These are phyloP conservation scores for Mystacornis crossleyi DNA, from an alignment of 2,113 vertebrate species.

Conservation along the genomic window DNA sequence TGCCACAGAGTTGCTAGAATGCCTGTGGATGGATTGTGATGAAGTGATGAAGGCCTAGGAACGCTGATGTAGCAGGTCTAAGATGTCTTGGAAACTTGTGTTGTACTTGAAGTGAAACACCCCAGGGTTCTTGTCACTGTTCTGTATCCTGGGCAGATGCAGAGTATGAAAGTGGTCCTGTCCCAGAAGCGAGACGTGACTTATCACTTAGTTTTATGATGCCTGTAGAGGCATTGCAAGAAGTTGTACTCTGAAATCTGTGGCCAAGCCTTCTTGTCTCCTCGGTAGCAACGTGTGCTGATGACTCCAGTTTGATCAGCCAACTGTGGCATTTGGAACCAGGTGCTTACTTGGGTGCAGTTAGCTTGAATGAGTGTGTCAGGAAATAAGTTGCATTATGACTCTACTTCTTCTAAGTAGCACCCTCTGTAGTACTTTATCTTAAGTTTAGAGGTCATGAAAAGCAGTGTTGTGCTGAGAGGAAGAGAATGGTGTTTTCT, in stretches of 20 bases:
- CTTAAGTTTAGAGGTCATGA: background rate
- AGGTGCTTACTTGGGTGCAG: background rate
- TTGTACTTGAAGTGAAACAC: background rate
- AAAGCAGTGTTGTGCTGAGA: background rate
- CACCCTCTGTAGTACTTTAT: background rate
- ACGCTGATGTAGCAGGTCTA: background rate
- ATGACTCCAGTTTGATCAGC: background rate
- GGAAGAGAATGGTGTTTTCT: background rate
- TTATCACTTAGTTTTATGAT: rapidly evolving
- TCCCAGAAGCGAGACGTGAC: rapidly evolving
- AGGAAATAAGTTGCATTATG: background rate
- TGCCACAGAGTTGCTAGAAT: background rate
- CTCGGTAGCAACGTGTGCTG: background rate
- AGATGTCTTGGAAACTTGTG: background rate
- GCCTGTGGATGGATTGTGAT: no score
- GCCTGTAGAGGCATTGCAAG: background rate
- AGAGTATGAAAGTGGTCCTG: background rate
- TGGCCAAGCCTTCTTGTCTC: background rate
- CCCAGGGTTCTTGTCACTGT: background rate
- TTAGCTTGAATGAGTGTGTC: background rate
- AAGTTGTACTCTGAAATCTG: background rate
- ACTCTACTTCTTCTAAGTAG: background rate
- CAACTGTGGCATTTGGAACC: background rate
- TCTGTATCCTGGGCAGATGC: background rate
- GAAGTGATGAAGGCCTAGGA: background rate